Evolutionary conservation across 2,888 invertebrate genomes (phyloP), one percentile per base, ranked within the genome.

Genomic region (Oasisia sp.): DNA sequence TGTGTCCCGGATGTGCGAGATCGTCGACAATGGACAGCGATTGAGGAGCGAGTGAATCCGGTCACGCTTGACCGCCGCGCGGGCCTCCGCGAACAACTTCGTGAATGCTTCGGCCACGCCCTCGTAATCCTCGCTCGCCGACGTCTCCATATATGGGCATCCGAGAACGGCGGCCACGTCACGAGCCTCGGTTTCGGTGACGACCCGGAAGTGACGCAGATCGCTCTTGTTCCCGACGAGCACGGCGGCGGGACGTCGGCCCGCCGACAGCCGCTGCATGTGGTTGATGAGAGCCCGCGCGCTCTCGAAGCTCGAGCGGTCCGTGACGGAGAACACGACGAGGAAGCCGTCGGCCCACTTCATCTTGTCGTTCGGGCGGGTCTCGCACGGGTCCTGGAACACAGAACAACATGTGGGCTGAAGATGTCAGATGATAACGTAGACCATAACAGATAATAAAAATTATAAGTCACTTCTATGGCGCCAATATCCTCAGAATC

Each of bases 221-320:
- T 92, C 92, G 89, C 91, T 58, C 56, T 92, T 92, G 44, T 92
- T 92, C 11, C 91, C 92, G 32, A 92, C 91, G 27, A 92, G 91
- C 8, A 92, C 89, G 14, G 89, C 58, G 8, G 92, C 58, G 14
- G 92, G 91, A 2, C 91, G 58, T 19, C 74, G 74, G 7, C 74
- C 74, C 27, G 74, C 74, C 7, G 74, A 74, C 74, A 74, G 74
- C 74, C 74, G 74, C 74, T 27, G 74, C 74, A 74, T 74, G 74
- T 74, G 74, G 8, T 74, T n/a, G 27, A 74, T 74, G 74, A 74
- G 74, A 5, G 74, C 7, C 74, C 74, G 74, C 74, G 74, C 74
- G n/a, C 74, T 74, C 4, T 74, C 74, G 27, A 74, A 74, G 74
- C 74, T 74, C 1, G 74, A 5, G 2, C 74, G 74, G 74, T 74